Conservation (phyloP, 2,797 vertebrate genomes). For the Mormyrus proboscirostris region DNA sequence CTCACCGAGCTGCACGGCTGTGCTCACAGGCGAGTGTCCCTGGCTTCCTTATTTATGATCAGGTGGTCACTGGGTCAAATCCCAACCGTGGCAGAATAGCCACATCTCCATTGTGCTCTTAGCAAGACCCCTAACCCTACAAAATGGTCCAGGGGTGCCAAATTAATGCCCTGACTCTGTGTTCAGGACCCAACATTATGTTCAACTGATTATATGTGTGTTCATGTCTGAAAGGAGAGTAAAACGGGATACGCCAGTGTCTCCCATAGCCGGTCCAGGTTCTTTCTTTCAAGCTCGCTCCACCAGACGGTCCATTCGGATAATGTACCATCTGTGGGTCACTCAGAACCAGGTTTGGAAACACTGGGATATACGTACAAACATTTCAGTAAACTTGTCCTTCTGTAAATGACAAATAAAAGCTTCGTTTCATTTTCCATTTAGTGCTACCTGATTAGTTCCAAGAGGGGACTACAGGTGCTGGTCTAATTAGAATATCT, state of each 20-base stretch:
- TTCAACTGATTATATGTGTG: background rate
- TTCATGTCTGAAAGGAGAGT: background rate
- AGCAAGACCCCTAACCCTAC: background rate
- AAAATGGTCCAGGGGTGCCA: background rate
- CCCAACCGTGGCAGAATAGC: background rate
- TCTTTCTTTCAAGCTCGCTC: background rate
- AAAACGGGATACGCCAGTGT: background rate
- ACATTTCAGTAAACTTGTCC: background rate
- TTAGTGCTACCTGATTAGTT: background rate
- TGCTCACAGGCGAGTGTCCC: constrained; percentile 55
- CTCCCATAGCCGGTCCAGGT: background rate
- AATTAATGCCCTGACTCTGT: background rate
- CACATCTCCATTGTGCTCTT: background rate
- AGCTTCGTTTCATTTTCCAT: background rate
- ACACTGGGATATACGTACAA: background rate
- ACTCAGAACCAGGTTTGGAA: background rate
- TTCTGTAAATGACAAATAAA: background rate
- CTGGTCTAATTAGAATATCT: too few species aligned
- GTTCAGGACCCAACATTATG: background rate
- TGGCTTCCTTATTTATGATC: background rate
- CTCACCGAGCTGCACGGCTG: constrained; percentile 89
- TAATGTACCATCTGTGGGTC: background rate
- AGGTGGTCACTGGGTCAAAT: background rate
- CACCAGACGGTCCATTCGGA: background rate
- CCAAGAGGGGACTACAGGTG: background rate